Evolutionary conservation across 1,140 invertebrate genomes (phyloP).

Genomic region (Ctenoplectra terminalis): DNA sequence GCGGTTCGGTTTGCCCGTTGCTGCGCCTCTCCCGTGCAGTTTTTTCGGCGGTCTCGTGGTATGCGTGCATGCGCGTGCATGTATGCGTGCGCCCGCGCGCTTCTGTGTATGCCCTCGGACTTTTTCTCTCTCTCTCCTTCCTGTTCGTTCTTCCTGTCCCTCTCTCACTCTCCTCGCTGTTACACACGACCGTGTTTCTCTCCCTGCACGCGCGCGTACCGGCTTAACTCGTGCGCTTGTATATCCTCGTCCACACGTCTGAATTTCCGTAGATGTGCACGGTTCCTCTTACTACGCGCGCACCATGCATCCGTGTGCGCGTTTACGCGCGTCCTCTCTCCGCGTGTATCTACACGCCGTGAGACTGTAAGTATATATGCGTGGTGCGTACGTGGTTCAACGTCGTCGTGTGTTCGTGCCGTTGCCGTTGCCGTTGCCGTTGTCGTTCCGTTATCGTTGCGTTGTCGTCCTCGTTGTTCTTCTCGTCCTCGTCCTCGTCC

Average conservation of each 20-base stretch:
- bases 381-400: background rate
- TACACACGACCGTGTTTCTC: slow-evolving; percentile 60
- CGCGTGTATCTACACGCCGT: slow-evolving; percentile 26
- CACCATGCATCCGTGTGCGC: slow-evolving; percentile 59
- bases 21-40: slow-evolving; percentile 83
- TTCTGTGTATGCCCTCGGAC: slow-evolving; percentile 57
- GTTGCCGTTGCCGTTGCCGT: background rate
- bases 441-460: background rate
- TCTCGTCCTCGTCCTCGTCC: background rate
- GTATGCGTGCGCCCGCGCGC: slow-evolving; percentile 64
- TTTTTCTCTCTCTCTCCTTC: slow-evolving; percentile 65
- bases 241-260: slow-evolving; percentile 16
- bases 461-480: background rate
- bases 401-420: background rate
- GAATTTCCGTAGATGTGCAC: slow-evolving; percentile 35
- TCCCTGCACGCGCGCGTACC: slow-evolving; percentile 32
- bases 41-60: slow-evolving; percentile 79
- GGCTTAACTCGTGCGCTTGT: slow-evolving; percentile 17
- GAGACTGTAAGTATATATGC: background rate
- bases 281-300: background rate
- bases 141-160: slow-evolving; percentile 62
- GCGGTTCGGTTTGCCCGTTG: slow-evolving; percentile 81
- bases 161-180: slow-evolving; percentile 62
- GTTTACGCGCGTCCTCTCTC: slow-evolving; percentile 23
- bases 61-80: slow-evolving; percentile 69